Evolutionary conservation across 1,140 invertebrate species (phyloP), one percentile per base, ranked within the genome.

Genomic region (Metopolophium dirhodum): DNA sequence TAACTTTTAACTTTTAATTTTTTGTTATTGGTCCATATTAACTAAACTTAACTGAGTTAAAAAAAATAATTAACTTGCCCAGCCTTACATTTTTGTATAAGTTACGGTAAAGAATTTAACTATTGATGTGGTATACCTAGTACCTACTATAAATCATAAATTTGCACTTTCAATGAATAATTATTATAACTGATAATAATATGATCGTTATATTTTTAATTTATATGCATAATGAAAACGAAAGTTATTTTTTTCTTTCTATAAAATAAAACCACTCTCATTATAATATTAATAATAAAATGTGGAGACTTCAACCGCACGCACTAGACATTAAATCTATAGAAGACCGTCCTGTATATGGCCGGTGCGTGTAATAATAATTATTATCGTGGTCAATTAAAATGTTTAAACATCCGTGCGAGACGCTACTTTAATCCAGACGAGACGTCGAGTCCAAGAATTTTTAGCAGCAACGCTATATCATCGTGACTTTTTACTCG

Each of bases 341-440:
- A 77, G 30, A 77, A 77, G 61, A 77, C 61, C 61, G 61, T n/a
- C 57, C 61, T 68, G 30, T 68, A n/a, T 68, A n/a, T 35, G n/a
- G 61, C 61, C n/a, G 14, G n/a, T 77, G 61, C 61, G 14, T 77
- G 30, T 41, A 41, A n/a, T 77, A 77, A 77, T 77, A 35, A 77
- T 77, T 77, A 77, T 77, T 77, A 77, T 77, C 61, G 61, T 77
- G 61, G 61, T 77, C 61, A 77, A 77, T 77, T 77, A 77, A 77
- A 77, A 77, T 35, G 30, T 77, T 77, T 77, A n/a, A 77, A 77
- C 30, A n/a, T 77, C 61, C 61, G n/a, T 77, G 61, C 61, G n/a
- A n/a, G 61, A 77, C 61, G 61, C 61, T 35, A 35, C 61, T n/a
- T 77, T 14, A n/a, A 77, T 77, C 61, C 30, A 68, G 9, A 35